Base-by-base conservation (phyloP, 1,140 invertebrate genomes). In the Colletes gigas region DNA sequence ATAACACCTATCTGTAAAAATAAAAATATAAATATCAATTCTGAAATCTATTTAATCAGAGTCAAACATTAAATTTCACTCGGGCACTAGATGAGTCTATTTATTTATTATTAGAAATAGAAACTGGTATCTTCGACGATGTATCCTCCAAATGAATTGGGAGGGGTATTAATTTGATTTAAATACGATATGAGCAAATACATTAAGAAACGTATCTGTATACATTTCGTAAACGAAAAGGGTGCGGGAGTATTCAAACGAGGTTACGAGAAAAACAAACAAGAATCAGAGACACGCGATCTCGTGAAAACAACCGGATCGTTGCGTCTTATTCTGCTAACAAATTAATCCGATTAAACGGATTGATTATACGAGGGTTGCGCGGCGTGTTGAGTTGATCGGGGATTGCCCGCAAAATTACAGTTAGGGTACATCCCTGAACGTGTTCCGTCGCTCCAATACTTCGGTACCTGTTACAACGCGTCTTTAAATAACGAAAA, bases 311-410 rank as follows among this genome's bases (percentile, higher is more conserved):
- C 70, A 66, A 47, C 60, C 60, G 77, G 77, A 21, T 78, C 77
- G 69, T 78, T 72, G 77, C 77, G 77, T 79, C 77, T 79, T 79
- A 73, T 73, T 79, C 77, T 63, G 39, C 69, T 79, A 79, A 79
- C 77, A 63, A 79, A 79, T 79, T 79, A 79, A 79, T 79, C 77
- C 77, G 77, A 79, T 79, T 79, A 79, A 79, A 66, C 77, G 77
- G 77, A 79, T 79, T 79, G 77, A 79, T 79, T 79, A 73, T 79
- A 73, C 70, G 77, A 79, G 77, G 77, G 77, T 79, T 66, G 70
- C 60, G 50, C 21, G 69, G 50, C 69, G 77, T 39, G 77, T 79
- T 50, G 77, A 79, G 69, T 79, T 73, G 77, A 65, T 79, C 77
- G 77, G 70, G 77, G 77, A 73, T 79, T 47, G 69, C 60, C 77